Base-by-base conservation (phyloP, 2,888 invertebrate species). In the Leucoptera coffeella region DNA sequence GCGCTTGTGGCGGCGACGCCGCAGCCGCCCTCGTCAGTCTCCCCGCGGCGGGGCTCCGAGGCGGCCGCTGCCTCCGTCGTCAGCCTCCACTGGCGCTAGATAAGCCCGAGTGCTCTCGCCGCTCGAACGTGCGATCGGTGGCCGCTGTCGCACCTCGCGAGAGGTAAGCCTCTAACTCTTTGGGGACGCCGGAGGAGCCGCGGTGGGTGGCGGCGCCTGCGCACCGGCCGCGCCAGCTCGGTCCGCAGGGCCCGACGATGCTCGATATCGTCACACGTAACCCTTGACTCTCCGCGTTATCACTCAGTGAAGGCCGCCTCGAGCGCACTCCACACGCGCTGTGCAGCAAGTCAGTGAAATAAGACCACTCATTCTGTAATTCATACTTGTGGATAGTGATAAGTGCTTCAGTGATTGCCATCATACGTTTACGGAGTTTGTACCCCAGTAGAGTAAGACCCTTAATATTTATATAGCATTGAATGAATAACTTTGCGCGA, bases 111-210 rank as follows among this genome's bases (percentile, higher is more conserved):
- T 64, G 62, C 57, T 61, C 64, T 58, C 58, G 60, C 61, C 58
- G 59, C 59, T 53, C 55, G 53, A 55, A 50, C 53, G 56, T 55
- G 52, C 50, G 52, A 49, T 44, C 48, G 45, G 47, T 50, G 51
- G 49, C 57, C 57, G 59, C 61, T 61, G 58, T 59, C 41, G 47
- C 40, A 46, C 40, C 43, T 64, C 62, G 62, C 59, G 59, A 50
- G 62, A 60, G 67, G 67, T 65, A 62, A 67, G 69, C 67, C 67
- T 67, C 67, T 67, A 67, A 67, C 62, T 67, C 67, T 65, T 67
- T 67, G 17, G 17, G 30, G 35, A 41, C 46, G 46, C 46, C 48
- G 45, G 40, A 19, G 9, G 24, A 4, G 24, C 24, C 7, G 8
- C 24, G 26, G 12, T 17, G 25, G 25, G 6, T 6, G 17, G 17